phyloP scores from a whole-genome alignment of 2,888 invertebrate species.

The Steinernema carpocapsae region DNA sequence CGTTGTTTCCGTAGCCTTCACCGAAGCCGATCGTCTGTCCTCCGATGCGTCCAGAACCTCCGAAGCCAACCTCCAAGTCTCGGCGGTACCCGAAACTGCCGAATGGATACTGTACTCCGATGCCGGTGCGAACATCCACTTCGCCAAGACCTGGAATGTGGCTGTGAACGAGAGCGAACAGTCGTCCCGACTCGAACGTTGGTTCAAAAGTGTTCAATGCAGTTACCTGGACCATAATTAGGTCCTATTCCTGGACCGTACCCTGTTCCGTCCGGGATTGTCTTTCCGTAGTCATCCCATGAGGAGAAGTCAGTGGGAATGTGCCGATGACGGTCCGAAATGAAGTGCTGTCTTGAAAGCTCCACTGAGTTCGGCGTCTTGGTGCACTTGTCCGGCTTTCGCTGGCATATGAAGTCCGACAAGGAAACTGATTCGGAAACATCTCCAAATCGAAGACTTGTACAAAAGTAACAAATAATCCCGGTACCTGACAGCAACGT shows the following conservation, averaged over 20 bases:
- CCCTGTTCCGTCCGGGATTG: slow-evolving; percentile 18
- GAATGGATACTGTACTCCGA: slow-evolving; percentile 50
- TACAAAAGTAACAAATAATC: not conserved
- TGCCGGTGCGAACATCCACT: slow-evolving; percentile 50
- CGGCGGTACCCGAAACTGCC: slow-evolving; percentile 49
- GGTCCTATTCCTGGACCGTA: slow-evolving; percentile 21
- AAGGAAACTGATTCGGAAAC: not conserved
- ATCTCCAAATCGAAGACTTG: not conserved
- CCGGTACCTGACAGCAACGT: not conserved
- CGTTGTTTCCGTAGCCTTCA: slow-evolving; percentile 46
- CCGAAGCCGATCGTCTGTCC: slow-evolving; percentile 57
- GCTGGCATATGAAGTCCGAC: not conserved
- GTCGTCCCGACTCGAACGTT: too few relatives aligned
- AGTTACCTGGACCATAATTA: not conserved
- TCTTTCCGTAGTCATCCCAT: slow-evolving; percentile 30
- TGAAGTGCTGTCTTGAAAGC: not conserved
- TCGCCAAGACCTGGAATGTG: slow-evolving; percentile 54
- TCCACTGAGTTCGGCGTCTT: not conserved
- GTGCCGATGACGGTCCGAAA: not conserved
- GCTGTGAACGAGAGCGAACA: too few relatives aligned
- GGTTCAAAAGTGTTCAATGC: too few relatives aligned
- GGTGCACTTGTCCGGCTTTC: not conserved
- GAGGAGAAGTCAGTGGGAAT: slow-evolving; percentile 24
- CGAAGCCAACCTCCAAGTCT: slow-evolving; percentile 55
- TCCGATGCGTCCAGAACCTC: slow-evolving; percentile 54